Evolutionary conservation across 2,113 vertebrate genomes (phyloP), one percentile per base, ranked within the genome.

Genomic region (Dipodomys merriami): DNA sequence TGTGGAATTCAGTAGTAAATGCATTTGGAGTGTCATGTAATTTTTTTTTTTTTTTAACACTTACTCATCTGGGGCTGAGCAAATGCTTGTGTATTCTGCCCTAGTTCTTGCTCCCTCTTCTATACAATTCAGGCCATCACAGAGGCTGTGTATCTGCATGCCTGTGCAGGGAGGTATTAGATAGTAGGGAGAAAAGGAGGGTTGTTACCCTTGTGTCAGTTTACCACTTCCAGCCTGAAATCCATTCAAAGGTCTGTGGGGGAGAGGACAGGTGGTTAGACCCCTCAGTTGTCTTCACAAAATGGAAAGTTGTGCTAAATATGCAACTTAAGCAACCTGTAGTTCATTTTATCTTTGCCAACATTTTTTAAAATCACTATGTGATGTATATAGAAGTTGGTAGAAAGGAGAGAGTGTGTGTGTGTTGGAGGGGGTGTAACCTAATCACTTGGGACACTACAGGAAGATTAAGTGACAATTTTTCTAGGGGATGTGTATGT

Each of bases 1-100:
- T 72, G 46, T 83, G 62, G 76, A 86, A 78, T 91, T 90, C 82
- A 92, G 80, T 80, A 86, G 64, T 81, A 77, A 83, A 88, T 33
- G 73, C 82, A 85, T 88, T 78, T 79, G 73, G 73, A 72, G 60
- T 83, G 23, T 29, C 20, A 30, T 86, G 33, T 49, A 64, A 74
- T 81, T 88, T 67, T 35, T 76, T 87, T 79, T 96, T 91, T 49
- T 57, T 57, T 57, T 49, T 5, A 53, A 73, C n/a, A 69, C 84
- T 91, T 90, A 77, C 20, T 91, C 86, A 88, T 83, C 53, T 77
- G 16, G 19, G 33, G 64, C 89, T 86, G 68, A 87, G 84, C 90
- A 91, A 73, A 88, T 89, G 80, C 77, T 93, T 29, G 81, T 90
- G 68, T 23, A 64, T 60, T 94, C 30, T 84, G 44, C 79, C 25